Evolutionary conservation across 1,140 invertebrate species (phyloP), one percentile per base, ranked within the genome.

Genomic region (Bombus impatiens): DNA sequence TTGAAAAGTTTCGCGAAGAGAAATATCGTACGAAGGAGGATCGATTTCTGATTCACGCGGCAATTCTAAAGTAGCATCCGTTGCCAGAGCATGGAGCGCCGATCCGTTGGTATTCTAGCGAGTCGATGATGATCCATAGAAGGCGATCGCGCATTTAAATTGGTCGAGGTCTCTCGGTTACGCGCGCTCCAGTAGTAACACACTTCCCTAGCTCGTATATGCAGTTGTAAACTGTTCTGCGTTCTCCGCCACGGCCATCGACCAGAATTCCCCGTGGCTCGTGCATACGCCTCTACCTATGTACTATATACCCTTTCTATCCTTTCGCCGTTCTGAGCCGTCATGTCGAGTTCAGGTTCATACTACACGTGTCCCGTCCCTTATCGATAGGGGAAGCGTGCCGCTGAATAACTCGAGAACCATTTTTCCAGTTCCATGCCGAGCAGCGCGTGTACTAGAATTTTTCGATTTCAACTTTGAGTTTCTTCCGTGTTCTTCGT

Each of bases 161-260:
- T 90, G 89, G 84, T 88, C 89, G 89, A 90, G 89, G 89, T 89
- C 88, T 90, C 86, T 89, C 88, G 89, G 88, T 89, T 90, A 90
- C 89, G 89, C 86, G 57, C 57, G 57, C 25, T 59, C 25, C 25
- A 86, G 79, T 90, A 90, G 89, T 88, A 89, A 90, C 88, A 90
- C 86, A 90, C 86, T 89, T 90, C 88, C 77, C 82, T 71, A 37
- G 83, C 80, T 82, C 75, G 88, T 72, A 74, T 81, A 86, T 86
- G 79, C 82, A 87, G 82, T 84, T 84, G 86, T 89, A 87, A 90
- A 89, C 86, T 85, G 82, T 84, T 89, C 68, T 78, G 86, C 78
- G 86, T 88, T 89, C 72, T 78, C 83, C 78, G 86, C 88, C 88
- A 87, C 85, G 88, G 88, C 78, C 88, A 90, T 90, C 89, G 89